Percentiles rank a stretch among this genome's conserved stretches.
Conservation (phyloP, 1,140 invertebrate species). For the Aricia agestis region DNA sequence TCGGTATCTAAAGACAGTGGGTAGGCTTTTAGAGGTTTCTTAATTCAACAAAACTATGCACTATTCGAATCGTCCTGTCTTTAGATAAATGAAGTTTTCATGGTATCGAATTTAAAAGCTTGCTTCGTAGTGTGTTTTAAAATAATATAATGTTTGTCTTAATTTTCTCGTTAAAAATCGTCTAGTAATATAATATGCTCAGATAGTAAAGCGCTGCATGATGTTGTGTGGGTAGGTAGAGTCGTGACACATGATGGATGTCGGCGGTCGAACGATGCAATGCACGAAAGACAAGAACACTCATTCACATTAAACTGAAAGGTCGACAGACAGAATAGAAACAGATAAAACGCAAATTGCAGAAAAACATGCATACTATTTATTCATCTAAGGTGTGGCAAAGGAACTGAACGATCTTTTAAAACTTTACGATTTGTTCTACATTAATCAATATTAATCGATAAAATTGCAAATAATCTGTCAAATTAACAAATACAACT, state of each 20-base stretch:
- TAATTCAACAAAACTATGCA: background rate
- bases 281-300: constrained; percentile 43
- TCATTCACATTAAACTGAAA: constrained; percentile 42
- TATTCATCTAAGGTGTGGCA: constrained; percentile 74
- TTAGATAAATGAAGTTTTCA: constrained; percentile 29
- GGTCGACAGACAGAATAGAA: constrained; percentile 39
- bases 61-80: constrained; percentile 25
- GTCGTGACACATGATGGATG: constrained; percentile 60
- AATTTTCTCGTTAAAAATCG: background rate
- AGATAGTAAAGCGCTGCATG: constrained; percentile 13
- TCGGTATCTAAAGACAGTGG: constrained; percentile 34
- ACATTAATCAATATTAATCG: constrained; percentile 48
- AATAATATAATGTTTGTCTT: constrained; percentile 27
- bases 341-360: constrained; percentile 39
- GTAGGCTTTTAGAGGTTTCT: constrained; percentile 25
- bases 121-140: constrained; percentile 52
- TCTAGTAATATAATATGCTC: background rate
- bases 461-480: constrained; percentile 58
- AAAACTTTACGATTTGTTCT: constrained; percentile 53
- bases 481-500: constrained; percentile 52
- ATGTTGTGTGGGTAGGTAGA: constrained; percentile 42
- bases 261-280: constrained; percentile 49
- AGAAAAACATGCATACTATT: constrained; percentile 56
- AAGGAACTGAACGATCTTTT: constrained; percentile 71
- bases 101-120: constrained; percentile 45